Conservation (phyloP, 2,888 invertebrate species). For the Metellina segmentata region DNA sequence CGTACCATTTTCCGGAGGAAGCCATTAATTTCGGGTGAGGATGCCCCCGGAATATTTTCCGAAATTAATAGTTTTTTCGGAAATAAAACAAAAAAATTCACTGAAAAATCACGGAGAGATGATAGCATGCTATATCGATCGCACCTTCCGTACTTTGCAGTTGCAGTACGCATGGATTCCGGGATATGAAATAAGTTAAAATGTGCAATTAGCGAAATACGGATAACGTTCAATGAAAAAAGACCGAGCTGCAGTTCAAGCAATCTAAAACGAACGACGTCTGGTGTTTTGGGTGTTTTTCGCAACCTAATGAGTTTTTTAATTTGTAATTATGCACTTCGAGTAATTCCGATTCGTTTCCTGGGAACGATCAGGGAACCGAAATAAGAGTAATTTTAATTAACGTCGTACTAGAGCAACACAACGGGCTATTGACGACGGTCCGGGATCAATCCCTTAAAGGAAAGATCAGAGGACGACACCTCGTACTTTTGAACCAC, state of each 20-base stretch:
- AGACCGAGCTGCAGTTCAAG: background rate
- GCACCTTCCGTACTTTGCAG: background rate
- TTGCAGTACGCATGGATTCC: background rate
- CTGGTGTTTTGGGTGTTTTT: background rate
- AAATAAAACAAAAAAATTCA: background rate
- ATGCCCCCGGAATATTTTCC: too few relatives aligned
- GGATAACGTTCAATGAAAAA: background rate
- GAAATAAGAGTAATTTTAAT: too few relatives aligned
- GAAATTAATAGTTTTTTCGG: too few relatives aligned
- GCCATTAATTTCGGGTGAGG: too few relatives aligned
- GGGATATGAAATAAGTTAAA: background rate
- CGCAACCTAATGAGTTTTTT: background rate
- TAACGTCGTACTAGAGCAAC: too few relatives aligned
- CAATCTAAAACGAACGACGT: background rate
- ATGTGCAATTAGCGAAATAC: background rate
- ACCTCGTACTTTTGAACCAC: too few relatives aligned
- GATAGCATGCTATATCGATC: background rate
- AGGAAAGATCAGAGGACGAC: too few relatives aligned
- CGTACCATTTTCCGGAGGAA: too few relatives aligned
- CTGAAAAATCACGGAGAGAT: background rate
- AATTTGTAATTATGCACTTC: background rate
- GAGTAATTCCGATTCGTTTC: background rate
- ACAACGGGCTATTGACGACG: too few relatives aligned
- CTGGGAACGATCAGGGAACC: too few relatives aligned
- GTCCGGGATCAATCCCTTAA: too few relatives aligned